Evolutionary conservation across 2,113 vertebrate genomes (phyloP).

Genomic region (Chiloscyllium plagiosum): DNA sequence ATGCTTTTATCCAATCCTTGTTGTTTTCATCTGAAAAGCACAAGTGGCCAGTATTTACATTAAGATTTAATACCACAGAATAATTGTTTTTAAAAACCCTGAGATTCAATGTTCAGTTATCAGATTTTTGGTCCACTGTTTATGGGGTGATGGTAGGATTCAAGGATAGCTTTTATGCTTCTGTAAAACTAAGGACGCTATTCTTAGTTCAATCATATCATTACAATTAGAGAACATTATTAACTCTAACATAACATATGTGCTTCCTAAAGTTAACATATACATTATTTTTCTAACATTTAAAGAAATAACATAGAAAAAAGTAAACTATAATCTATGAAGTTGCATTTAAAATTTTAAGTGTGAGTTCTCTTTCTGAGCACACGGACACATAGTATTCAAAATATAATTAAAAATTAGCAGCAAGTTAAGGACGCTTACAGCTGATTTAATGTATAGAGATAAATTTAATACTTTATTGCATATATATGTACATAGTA

Average conservation of each 20-base stretch:
- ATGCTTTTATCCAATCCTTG: neutral
- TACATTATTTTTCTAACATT: conserved; percentile 33
- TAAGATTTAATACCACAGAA: neutral
- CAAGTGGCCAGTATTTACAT: conserved; percentile 9
- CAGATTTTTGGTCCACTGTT: neutral
- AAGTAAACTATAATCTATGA: neutral
- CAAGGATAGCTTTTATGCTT: neutral
- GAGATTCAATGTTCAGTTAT: neutral
- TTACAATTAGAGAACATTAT: neutral
- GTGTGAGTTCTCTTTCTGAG: neutral
- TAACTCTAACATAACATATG: neutral
- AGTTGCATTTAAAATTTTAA: neutral
- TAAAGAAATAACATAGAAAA: neutral
- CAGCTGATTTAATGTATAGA: conserved; percentile 17
- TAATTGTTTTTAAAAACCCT: neutral
- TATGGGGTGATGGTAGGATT: neutral
- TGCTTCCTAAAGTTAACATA: conserved; percentile 12
- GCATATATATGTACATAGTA: conserved; percentile 17
- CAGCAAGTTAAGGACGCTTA: conserved; percentile 9
- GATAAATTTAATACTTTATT: conserved; percentile 17
- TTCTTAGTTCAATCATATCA: neutral
- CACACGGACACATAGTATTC: neutral
- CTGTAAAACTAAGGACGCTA: neutral
- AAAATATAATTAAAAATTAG: neutral
- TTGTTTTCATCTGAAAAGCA: neutral